Evolutionary conservation across 2,113 vertebrate species (phyloP).

Genomic region (Tachysurus fulvidraco): DNA sequence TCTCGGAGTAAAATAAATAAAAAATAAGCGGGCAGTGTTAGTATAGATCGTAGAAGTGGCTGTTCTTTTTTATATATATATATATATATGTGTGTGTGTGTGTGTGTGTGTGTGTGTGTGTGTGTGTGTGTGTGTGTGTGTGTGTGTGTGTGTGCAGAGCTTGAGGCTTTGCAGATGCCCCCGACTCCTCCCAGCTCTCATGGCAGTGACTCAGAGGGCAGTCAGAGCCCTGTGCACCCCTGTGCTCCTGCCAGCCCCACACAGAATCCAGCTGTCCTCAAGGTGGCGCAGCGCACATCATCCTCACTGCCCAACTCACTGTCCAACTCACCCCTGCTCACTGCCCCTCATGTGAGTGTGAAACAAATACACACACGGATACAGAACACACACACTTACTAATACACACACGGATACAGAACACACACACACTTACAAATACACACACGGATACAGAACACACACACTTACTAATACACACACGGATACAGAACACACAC

Average conservation of each 20-base stretch:
- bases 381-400: not conserved
- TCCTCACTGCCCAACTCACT: slow-evolving; percentile 50
- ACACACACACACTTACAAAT: not conserved
- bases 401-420: not conserved
- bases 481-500: too few species aligned
- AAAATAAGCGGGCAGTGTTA: not conserved
- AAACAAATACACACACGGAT: too few species aligned
- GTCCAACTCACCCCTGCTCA: slow-evolving; percentile 93
- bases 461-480: too few species aligned
- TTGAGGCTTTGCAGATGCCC: slow-evolving; percentile 88
- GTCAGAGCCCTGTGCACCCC: slow-evolving; percentile 87
- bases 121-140: slow-evolving; percentile 15
- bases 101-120: not conserved
- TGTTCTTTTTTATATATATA: too few species aligned
- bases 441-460: too few species aligned
- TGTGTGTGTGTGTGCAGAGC: slow-evolving; percentile 58
- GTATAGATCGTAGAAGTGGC: too few species aligned
- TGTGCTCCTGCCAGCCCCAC: slow-evolving; percentile 83
- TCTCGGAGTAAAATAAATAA: not conserved
- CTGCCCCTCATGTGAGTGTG: slow-evolving; percentile 85
- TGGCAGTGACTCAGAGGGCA: slow-evolving; percentile 93
- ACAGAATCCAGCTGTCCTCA: slow-evolving; percentile 71
- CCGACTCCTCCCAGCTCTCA: slow-evolving; percentile 97
- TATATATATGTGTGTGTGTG: too few species aligned
- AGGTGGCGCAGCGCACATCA: slow-evolving; percentile 71